Conservation (phyloP, 2,888 invertebrate genomes). For the Drosophila anceps region DNA sequence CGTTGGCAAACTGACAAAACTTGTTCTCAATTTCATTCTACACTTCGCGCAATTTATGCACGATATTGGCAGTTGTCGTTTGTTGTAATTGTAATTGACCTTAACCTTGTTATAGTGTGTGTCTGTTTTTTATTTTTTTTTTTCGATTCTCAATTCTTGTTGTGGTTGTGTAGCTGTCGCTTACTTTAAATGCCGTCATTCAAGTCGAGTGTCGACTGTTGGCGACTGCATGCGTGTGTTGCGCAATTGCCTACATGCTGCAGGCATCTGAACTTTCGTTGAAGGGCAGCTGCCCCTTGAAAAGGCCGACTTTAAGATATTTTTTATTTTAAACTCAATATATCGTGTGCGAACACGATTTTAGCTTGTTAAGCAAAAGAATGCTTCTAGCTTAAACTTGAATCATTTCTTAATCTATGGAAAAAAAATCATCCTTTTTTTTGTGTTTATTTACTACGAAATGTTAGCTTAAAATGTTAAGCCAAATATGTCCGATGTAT, state of each 20-base stretch:
- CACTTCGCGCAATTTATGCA: slow-evolving; percentile 64
- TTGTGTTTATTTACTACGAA: too few species aligned
- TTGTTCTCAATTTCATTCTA: slow-evolving; percentile 74
- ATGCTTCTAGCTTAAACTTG: neutral
- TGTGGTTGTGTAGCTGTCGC: slow-evolving; percentile 15
- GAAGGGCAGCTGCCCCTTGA: slow-evolving; percentile 19
- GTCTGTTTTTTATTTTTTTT: neutral
- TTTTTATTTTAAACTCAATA: neutral
- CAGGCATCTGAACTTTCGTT: slow-evolving; percentile 17
- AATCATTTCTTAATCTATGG: too few species aligned
- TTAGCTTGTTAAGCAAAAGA: neutral
- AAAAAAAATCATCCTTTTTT: too few species aligned
- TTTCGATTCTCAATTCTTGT: slow-evolving; percentile 22
- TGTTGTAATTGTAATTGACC: slow-evolving; percentile 69
- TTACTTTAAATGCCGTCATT: slow-evolving; percentile 23
- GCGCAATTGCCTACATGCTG: slow-evolving; percentile 8
- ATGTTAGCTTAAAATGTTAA: too few species aligned
- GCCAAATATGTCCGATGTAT: too few species aligned
- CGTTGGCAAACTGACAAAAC: slow-evolving; percentile 48
- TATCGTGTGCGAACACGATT: neutral
- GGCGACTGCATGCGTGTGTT: slow-evolving; percentile 6
- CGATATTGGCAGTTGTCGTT: slow-evolving; percentile 40
- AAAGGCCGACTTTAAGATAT: neutral
- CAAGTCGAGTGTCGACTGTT: slow-evolving; percentile 18
- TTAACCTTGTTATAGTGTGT: slow-evolving; percentile 71